Evolutionary conservation across 2,113 vertebrate genomes (phyloP).

Genomic region (Petaurus breviceps): DNA sequence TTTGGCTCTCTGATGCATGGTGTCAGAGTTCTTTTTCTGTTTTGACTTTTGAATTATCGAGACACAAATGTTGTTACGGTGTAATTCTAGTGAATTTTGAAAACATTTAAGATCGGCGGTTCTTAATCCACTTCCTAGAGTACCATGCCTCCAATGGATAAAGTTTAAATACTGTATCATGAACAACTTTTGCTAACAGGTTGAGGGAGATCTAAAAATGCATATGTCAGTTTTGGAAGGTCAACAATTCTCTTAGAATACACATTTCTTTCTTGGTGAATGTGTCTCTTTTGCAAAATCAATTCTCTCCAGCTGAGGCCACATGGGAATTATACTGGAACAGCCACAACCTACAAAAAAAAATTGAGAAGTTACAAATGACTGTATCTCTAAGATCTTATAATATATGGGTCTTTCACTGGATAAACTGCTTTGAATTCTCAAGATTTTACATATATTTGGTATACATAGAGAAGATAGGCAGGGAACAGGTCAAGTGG

Average conservation of each 20-base stretch:
- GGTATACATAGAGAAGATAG: neutral
- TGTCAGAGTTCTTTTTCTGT: constrained; percentile 49
- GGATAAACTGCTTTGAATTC: constrained; percentile 42
- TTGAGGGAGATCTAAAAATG: constrained; percentile 49
- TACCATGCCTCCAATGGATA: constrained; percentile 1
- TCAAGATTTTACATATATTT: constrained; percentile 17
- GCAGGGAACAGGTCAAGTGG: neutral
- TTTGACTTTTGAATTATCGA: constrained; percentile 44
- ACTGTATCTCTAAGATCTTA: constrained; percentile 11
- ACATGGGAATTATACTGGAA: constrained; percentile 63
- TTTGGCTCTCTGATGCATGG: constrained; percentile 63
- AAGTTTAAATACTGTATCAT: neutral
- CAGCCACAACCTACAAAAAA: constrained; percentile 44
- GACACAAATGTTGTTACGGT: constrained; percentile 6
- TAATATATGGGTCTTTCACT: constrained; percentile 13
- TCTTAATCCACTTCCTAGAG: constrained; percentile 49
- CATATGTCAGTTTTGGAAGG: neutral
- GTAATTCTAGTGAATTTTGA: constrained; percentile 40
- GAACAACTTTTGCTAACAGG: constrained; percentile 36
- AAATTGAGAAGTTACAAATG: constrained; percentile 69
- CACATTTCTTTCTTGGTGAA: constrained; percentile 60
- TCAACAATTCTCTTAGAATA: constrained; percentile 53
- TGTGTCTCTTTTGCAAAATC: constrained; percentile 49
- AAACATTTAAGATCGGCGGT: constrained; percentile 10
- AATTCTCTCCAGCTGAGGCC: constrained; percentile 56